Conservation (phyloP, 1,140 invertebrate genomes). For the Diorhabda sublineata region DNA sequence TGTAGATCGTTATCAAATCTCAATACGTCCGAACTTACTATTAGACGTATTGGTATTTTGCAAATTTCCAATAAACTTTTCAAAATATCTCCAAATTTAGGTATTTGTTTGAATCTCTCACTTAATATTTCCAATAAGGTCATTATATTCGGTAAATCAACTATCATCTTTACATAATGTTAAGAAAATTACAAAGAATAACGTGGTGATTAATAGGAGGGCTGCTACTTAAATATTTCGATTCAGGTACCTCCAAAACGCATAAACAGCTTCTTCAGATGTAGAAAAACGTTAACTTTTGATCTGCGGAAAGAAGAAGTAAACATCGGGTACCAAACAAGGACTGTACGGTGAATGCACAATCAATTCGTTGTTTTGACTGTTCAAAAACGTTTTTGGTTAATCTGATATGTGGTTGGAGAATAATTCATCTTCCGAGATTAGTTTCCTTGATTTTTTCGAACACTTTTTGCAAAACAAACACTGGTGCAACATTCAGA, state of each 20-base stretch:
- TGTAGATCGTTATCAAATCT: slow-evolving; percentile 16
- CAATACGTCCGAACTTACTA: slow-evolving; percentile 17
- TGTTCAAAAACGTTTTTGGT: too few relatives aligned
- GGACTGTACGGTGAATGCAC: neutral
- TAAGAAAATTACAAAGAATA: neutral
- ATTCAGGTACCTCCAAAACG: neutral
- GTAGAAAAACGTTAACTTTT: too few relatives aligned
- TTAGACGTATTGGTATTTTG: slow-evolving; percentile 18
- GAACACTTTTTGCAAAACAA: too few relatives aligned
- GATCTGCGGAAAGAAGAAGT: too few relatives aligned
- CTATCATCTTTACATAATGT: slow-evolving; percentile 14
- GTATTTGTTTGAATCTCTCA: slow-evolving; percentile 9
- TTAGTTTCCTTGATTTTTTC: too few relatives aligned
- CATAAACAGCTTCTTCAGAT: neutral
- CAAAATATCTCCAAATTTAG: slow-evolving; percentile 10
- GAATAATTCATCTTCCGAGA: too few relatives aligned
- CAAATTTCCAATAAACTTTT: slow-evolving; percentile 19
- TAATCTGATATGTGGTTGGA: too few relatives aligned
- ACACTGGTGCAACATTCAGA: too few relatives aligned
- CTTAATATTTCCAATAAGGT: slow-evolving; percentile 18
- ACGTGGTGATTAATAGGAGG: neutral
- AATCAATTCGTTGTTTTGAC: too few relatives aligned
- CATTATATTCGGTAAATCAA: slow-evolving; percentile 23
- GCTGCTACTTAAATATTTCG: neutral
- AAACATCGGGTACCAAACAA: neutral